Evolutionary conservation across 2,113 vertebrate genomes (phyloP).

Genomic region (Notiomystis cincta): DNA sequence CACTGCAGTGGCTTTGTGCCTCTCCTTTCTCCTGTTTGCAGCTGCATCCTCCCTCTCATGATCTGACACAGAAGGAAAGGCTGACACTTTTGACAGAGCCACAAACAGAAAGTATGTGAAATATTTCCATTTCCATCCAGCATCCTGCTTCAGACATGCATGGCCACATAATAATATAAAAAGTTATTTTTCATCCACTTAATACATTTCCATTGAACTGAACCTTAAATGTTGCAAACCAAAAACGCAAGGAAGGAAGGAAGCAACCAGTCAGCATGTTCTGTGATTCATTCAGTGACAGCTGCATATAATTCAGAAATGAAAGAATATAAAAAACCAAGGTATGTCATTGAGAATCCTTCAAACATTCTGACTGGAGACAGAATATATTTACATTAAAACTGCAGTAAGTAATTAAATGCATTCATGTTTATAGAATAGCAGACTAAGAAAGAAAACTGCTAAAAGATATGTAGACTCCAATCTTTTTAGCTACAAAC

Average conservation of each 20-base stretch:
- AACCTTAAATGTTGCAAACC: conserved; percentile 6
- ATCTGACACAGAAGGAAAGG: neutral
- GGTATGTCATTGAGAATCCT: neutral
- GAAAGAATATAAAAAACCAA: conserved; percentile 40
- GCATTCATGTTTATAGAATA: neutral
- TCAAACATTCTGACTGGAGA: conserved; percentile 13
- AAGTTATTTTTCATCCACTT: conserved; percentile 12
- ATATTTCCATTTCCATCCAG: neutral
- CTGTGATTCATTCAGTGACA: neutral
- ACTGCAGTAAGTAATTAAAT: conserved; percentile 22
- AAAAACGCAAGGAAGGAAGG: neutral
- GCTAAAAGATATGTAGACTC: neutral
- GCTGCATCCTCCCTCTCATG: rapidly evolving
- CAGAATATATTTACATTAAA: conserved; percentile 44
- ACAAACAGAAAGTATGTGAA: neutral
- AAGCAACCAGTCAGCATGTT: neutral
- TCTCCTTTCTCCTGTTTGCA: neutral
- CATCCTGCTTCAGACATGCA: neutral
- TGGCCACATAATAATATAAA: neutral
- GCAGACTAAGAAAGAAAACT: neutral
- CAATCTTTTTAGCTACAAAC: neutral
- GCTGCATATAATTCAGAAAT: conserved; percentile 24
- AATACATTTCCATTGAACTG: neutral
- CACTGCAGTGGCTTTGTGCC: neutral
- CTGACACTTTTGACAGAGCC: neutral